Base-by-base conservation (phyloP, 2,113 vertebrate genomes). In the Calcarius ornatus region DNA sequence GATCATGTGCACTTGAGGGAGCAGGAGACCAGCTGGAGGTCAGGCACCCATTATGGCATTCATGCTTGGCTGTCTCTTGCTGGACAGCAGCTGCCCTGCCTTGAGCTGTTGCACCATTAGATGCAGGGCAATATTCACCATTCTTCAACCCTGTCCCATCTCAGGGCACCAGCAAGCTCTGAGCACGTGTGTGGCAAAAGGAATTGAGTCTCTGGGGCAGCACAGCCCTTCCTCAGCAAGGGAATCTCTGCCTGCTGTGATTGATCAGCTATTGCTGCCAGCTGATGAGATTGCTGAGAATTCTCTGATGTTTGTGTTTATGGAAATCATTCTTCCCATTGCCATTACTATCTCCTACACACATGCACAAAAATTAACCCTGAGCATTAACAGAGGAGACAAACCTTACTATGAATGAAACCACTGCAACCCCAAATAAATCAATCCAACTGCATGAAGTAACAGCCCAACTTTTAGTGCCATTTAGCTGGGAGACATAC, bases 101-200 rank as follows among this genome's bases (percentile, higher is more conserved):
- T 82, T 48, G 45, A 42, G 53, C 63, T 90, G 30, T 28, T 3
- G 42, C 56, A 48, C 57, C 54, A 25, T 70, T 31, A 59, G 50
- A 31, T 59, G 12, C 50, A 78, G 82, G 25, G 56, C 60, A 63
- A 59, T n/a, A 47, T 33, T 71, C 68, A 45, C 15, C 22, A 28
- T 70, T 83, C 28, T 54, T 71, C 47, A 68, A 6, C 15, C 10
- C 15, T 81, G 51, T 5, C 33, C 9, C 11, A 17, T 51, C 60
- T 12, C 35, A 43, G 42, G 25, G 71, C 85, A 77, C 51, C 66
- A 73, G 57, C 27, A 80, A 86, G 81, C 54, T 48, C 65, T 3
- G 1, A 68, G 38, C 6, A 4, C 0, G 0, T 21, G 18, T 27
- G 42, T 1, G 3, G 30, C 4, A 4, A 15, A 33, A 70, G 13